phyloP scores from a whole-genome alignment of 2,888 invertebrate genomes.

The Pterostichus madidus region DNA sequence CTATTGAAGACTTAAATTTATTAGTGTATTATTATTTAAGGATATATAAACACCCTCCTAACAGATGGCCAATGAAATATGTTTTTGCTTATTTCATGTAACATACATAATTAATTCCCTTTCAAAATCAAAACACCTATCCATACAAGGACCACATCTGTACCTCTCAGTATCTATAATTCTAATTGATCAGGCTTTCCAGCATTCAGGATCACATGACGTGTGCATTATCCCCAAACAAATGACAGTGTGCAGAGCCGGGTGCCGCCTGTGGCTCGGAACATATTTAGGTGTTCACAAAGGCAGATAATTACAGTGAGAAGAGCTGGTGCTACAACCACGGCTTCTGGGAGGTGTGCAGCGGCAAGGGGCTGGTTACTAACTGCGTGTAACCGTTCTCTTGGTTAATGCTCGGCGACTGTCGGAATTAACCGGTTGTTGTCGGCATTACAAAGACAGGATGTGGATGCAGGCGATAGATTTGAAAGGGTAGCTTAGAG shows the following conservation, averaged over 20 bases:
- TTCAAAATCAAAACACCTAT: too few species aligned
- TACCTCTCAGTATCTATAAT: too few species aligned
- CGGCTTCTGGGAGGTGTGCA: neutral
- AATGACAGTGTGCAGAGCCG: constrained; percentile 20
- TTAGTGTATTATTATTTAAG: too few species aligned
- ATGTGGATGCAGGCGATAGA: neutral
- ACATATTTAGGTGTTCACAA: constrained; percentile 64
- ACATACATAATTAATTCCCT: too few species aligned
- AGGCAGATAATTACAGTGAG: constrained; percentile 61
- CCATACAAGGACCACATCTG: too few species aligned
- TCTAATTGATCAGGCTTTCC: neutral
- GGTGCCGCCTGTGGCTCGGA: constrained; percentile 23
- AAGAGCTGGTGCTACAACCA: neutral
- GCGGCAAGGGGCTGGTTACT: constrained; percentile 1
- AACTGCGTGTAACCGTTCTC: constrained; percentile 35
- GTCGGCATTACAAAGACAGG: neutral
- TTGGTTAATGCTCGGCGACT: constrained; percentile 19
- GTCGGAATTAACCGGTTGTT: neutral
- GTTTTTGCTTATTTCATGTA: too few species aligned
- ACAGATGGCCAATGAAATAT: too few species aligned
- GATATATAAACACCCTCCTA: too few species aligned
- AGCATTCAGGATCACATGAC: constrained; percentile 28
- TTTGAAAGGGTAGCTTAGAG: too few species aligned
- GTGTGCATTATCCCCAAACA: constrained; percentile 30
- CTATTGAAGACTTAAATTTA: too few species aligned